phyloP scores from a whole-genome alignment of 2,797 vertebrate genomes.

The Semotilus atromaculatus region DNA sequence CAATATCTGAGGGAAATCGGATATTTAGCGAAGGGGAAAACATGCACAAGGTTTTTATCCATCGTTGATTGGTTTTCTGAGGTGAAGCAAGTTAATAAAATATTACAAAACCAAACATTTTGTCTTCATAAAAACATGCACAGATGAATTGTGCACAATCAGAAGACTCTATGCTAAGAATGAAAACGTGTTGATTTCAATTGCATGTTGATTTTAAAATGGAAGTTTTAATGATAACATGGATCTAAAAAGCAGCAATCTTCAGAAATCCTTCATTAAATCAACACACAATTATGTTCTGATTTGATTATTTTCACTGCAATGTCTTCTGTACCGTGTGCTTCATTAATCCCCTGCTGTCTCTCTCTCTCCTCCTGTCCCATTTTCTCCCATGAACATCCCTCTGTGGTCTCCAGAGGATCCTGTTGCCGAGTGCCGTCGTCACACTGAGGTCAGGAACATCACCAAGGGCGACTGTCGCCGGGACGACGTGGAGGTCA shows the following conservation, averaged over 20 bases:
- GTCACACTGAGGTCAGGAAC: conserved; percentile 82
- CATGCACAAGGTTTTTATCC: background rate
- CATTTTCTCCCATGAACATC: conserved; percentile 17
- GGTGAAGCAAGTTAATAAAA: background rate
- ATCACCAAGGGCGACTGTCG: conserved; percentile 87
- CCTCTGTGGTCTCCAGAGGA: conserved; percentile 70
- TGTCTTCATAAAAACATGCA: background rate
- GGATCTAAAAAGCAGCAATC: background rate
- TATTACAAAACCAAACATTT: background rate
- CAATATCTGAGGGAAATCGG: background rate
- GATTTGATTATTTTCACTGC: conserved; percentile 25
- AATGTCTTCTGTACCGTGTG: background rate
- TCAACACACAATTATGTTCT: conserved; percentile 5
- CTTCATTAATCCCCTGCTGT: background rate
- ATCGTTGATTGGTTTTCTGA: background rate
- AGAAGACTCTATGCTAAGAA: background rate
- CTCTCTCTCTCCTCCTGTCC: background rate
- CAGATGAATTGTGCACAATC: background rate
- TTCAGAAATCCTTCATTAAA: conserved; percentile 56
- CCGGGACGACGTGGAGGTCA: conserved; percentile 86
- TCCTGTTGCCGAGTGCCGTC: conserved; percentile 74
- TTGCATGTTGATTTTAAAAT: background rate
- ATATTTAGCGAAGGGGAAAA: background rate
- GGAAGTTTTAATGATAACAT: background rate
- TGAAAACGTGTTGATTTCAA: background rate